phyloP scores from a whole-genome alignment of 2,888 invertebrate species.

The Axea sp. region DNA sequence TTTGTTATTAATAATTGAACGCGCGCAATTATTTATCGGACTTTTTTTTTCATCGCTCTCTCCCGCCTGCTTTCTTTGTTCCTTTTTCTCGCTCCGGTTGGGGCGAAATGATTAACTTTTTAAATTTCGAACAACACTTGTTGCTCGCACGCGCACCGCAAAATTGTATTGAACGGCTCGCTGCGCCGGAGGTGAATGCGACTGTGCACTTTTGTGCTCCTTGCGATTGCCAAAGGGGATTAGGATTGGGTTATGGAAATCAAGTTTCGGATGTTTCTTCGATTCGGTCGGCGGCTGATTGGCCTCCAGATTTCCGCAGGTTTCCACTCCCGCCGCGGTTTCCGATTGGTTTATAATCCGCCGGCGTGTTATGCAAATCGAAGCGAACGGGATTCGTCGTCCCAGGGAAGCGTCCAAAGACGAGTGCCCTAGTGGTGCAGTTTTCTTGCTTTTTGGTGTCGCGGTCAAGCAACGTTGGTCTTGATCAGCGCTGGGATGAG shows the following conservation, averaged over 20 bases:
- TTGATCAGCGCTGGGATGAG: no score
- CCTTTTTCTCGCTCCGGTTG: not conserved
- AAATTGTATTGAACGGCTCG: conserved; percentile 33
- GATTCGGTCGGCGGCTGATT: not conserved
- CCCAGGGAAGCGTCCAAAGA: no score
- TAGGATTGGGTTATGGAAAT: conserved; percentile 23
- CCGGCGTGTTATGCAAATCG: conserved; percentile 1
- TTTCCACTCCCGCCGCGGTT: no score
- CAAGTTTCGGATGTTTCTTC: conserved; percentile 11
- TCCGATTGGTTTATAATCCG: not conserved
- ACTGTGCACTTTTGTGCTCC: conserved; percentile 13
- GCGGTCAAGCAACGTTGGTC: no score
- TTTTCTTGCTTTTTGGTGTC: no score
- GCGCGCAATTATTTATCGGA: conserved; percentile 15
- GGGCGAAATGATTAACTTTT: conserved; percentile 42
- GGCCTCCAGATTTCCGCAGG: not conserved
- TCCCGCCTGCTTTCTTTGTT: not conserved
- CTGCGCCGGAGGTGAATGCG: conserved; percentile 10
- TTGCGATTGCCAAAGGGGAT: conserved; percentile 7
- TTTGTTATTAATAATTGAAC: conserved; percentile 35
- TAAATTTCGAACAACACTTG: conserved; percentile 50
- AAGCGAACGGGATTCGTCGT: not conserved
- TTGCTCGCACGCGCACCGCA: conserved; percentile 43
- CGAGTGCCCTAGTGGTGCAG: no score
- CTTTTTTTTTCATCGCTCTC: not conserved